Evolutionary conservation across 2,113 vertebrate species (phyloP), one percentile per base, ranked within the genome.

Genomic region (Leuciscus idus): DNA sequence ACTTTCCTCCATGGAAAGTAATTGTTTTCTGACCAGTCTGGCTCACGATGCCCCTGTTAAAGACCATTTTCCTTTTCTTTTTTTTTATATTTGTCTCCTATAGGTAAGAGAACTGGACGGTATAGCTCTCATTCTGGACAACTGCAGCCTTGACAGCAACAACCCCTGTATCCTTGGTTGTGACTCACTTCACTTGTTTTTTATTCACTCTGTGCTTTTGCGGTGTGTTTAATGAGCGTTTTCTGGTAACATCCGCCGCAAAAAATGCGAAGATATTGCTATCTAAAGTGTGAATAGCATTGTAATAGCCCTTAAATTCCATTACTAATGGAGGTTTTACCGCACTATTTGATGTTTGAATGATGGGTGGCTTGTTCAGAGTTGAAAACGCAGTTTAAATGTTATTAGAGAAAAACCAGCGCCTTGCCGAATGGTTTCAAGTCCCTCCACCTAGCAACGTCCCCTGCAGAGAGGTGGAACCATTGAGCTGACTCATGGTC

Each of bases 81-180:
- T 50, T 33, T 57, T 85, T 46, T 64, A 39, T 11, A 36, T 50
- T 17, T 91, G 33, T 90, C 30, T 43, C 77, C 55, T 61, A 39
- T 90, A 99, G 98, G 96, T 98, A 55, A 94, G 95, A 79, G 94
- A 97, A 19, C 92, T 99, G 84, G 97, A 99, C 4, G 97, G 97
- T 81, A 95, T 99, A 83, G 94, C 97, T 0, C 92, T 99, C 90
- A 97, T 99, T 89, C 90, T 99, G 93, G 98, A 99, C 93, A 98
- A 95, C 95, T 98, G 98, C 94, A 95, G 90, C 92, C 94, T 97
- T 1, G 98, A 99, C 90, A 96, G 97, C 95, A 97, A 96, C 91
- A 99, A 99, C 89, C 98, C 98, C 39, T 99, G 98, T 99, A 99
- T 99, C 98, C 98, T 98, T 97, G 59, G 50, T 77, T 3, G 0